Conservation (phyloP, 2,888 invertebrate genomes). For the Serripes groenlandicus region DNA sequence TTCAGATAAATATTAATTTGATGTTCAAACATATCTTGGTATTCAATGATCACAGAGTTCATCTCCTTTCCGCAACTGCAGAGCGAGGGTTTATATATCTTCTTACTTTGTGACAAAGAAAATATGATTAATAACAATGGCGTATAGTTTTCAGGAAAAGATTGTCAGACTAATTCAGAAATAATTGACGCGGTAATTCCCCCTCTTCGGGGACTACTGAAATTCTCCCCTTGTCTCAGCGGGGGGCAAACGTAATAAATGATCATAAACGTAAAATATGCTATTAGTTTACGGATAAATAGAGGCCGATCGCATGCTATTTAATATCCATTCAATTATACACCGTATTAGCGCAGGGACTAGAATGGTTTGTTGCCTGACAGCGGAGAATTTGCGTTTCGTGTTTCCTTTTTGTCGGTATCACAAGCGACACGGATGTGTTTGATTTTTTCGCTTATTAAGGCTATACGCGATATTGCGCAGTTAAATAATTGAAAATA, state of each 20-base stretch:
- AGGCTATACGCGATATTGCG: constrained; percentile 50
- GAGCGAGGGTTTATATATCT: too few species aligned
- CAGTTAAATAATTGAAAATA: constrained; percentile 46
- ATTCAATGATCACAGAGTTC: too few species aligned
- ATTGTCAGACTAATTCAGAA: constrained; percentile 46
- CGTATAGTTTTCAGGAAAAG: constrained; percentile 40
- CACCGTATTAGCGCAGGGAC: constrained; percentile 40
- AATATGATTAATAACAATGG: constrained; percentile 36
- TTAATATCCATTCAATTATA: constrained; percentile 63
- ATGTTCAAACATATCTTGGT: too few species aligned
- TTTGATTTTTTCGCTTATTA: constrained; percentile 50
- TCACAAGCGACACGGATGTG: constrained; percentile 53
- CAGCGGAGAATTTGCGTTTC: constrained; percentile 51
- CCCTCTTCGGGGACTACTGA: constrained; percentile 35
- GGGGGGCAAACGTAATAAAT: constrained; percentile 44
- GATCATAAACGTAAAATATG: constrained; percentile 53
- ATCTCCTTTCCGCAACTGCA: too few species aligned
- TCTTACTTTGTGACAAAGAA: constrained; percentile 6
- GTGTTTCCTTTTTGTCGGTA: constrained; percentile 40
- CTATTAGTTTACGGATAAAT: constrained; percentile 49
- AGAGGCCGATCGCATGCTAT: constrained; percentile 55
- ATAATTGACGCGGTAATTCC: constrained; percentile 45
- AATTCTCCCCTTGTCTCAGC: constrained; percentile 34
- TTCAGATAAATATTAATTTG: too few species aligned
- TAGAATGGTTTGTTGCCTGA: constrained; percentile 52